phyloP scores from a whole-genome alignment of 2,113 vertebrate genomes.

The Rutilus rutilus region DNA sequence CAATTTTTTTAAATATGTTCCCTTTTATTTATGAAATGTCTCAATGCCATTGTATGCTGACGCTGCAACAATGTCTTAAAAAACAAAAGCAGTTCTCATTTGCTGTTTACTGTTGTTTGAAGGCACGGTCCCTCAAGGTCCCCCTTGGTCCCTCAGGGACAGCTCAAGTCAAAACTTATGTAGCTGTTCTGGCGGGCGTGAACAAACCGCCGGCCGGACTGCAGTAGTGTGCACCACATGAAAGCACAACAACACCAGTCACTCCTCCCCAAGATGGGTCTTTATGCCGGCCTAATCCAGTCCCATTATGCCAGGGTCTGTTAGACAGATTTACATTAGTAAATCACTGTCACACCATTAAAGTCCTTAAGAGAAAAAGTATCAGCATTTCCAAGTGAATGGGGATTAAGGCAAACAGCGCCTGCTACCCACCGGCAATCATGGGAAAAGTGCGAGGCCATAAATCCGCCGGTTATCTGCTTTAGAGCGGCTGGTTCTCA shows the following conservation, averaged over 20 bases:
- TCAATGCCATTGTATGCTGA: neutral
- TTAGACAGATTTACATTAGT: slow-evolving; percentile 73
- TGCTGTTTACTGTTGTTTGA: slow-evolving; percentile 11
- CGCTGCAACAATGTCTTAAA: neutral
- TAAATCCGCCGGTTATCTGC: slow-evolving; percentile 80
- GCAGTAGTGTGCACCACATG: slow-evolving; percentile 51
- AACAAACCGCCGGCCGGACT: slow-evolving; percentile 46
- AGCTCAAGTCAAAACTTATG: slow-evolving; percentile 36
- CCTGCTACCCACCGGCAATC: slow-evolving; percentile 73
- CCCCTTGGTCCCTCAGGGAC: slow-evolving; percentile 8
- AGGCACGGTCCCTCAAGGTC: slow-evolving; percentile 12
- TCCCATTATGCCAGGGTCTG: slow-evolving; percentile 62
- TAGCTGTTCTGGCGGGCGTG: slow-evolving; percentile 36
- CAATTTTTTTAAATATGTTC: neutral
- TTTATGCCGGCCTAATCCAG: slow-evolving; percentile 60
- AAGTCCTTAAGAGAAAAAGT: slow-evolving; percentile 73
- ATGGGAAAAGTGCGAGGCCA: slow-evolving; percentile 73
- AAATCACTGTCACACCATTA: slow-evolving; percentile 77
- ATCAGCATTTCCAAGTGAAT: slow-evolving; percentile 76
- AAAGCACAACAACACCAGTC: slow-evolving; percentile 56
- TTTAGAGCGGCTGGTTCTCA: slow-evolving; percentile 76
- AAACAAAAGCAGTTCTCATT: slow-evolving; percentile 5
- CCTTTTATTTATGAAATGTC: neutral
- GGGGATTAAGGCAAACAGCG: slow-evolving; percentile 74
- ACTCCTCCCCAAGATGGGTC: slow-evolving; percentile 59